Percentiles rank a stretch among this genome's conserved stretches.
These are phyloP conservation scores for Aphidius gifuensis DNA, from an alignment of 1,140 invertebrate species.

Conservation along the genomic window DNA sequence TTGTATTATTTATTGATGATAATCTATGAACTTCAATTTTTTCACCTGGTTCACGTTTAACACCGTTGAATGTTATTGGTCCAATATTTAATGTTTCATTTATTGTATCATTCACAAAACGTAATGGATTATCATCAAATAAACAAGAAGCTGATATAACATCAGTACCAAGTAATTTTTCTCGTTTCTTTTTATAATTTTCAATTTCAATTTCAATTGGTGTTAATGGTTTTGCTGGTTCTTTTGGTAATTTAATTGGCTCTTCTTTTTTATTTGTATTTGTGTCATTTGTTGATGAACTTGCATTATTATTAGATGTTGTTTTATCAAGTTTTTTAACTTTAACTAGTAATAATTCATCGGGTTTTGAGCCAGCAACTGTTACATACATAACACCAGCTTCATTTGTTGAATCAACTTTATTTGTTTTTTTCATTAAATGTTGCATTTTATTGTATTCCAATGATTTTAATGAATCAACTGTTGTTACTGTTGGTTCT, in stretches of 20 bases:
- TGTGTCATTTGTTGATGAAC: constrained; percentile 29
- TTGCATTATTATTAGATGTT: too few relatives aligned
- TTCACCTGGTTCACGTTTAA: too few relatives aligned
- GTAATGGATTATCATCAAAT: constrained; percentile 16
- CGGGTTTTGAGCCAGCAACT: constrained; percentile 50
- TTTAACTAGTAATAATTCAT: constrained; percentile 51
- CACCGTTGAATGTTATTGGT: too few relatives aligned
- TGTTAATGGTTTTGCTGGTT: constrained; percentile 36
- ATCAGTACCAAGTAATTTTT: constrained; percentile 43
- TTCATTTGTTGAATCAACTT: constrained; percentile 29
- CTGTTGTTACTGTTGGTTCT: constrained; percentile 39
- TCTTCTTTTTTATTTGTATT: constrained; percentile 35
- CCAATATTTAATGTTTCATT: too few relatives aligned
- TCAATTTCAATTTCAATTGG: constrained; percentile 53
- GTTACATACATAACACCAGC: constrained; percentile 53
- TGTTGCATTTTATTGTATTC: not conserved
- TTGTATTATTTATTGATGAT: not conserved
- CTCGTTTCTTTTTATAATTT: constrained; percentile 50
- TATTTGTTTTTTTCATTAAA: too few relatives aligned
- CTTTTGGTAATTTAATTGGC: constrained; percentile 21
- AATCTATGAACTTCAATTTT: too few relatives aligned
- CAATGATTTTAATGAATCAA: constrained; percentile 38
- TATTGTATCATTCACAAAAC: not conserved
- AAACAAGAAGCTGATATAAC: constrained; percentile 13
- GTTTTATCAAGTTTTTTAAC: constrained; percentile 52